Evolutionary conservation across 2,113 vertebrate species (phyloP).

Genomic region (Calypte anna): DNA sequence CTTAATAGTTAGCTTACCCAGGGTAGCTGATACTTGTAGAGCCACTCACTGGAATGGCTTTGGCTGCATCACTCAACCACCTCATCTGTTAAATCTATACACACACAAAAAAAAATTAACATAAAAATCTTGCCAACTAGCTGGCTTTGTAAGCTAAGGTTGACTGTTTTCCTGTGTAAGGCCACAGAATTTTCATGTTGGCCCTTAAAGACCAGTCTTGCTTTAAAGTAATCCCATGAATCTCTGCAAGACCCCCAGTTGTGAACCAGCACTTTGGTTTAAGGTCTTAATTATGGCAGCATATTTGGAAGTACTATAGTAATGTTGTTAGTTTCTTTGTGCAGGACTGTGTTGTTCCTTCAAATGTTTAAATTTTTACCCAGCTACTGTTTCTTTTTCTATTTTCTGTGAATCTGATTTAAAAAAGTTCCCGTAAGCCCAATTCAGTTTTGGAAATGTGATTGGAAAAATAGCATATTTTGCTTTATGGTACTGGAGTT

Average conservation of each 20-base stretch:
- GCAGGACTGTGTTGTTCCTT: neutral
- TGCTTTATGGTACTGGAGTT: neutral
- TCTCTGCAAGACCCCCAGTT: neutral
- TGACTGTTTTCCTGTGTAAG: neutral
- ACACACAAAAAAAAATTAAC: neutral
- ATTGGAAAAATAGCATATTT: neutral
- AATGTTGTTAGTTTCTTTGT: neutral
- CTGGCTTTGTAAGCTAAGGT: neutral
- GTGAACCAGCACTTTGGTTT: neutral
- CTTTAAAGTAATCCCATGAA: neutral
- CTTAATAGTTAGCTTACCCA: neutral
- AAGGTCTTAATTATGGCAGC: neutral
- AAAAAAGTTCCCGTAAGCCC: neutral
- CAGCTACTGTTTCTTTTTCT: neutral
- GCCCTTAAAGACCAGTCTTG: neutral
- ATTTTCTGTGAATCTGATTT: neutral
- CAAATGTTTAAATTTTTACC: neutral
- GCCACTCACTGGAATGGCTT: neutral
- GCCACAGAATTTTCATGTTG: neutral
- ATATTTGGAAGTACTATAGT: neutral
- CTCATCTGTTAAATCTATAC: neutral
- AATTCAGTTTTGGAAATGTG: neutral
- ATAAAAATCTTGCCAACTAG: neutral
- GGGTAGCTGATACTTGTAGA: neutral
- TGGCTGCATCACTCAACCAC: neutral